Conservation (phyloP, 2,797 vertebrate genomes). For the Ctenopoma kingsleyae region DNA sequence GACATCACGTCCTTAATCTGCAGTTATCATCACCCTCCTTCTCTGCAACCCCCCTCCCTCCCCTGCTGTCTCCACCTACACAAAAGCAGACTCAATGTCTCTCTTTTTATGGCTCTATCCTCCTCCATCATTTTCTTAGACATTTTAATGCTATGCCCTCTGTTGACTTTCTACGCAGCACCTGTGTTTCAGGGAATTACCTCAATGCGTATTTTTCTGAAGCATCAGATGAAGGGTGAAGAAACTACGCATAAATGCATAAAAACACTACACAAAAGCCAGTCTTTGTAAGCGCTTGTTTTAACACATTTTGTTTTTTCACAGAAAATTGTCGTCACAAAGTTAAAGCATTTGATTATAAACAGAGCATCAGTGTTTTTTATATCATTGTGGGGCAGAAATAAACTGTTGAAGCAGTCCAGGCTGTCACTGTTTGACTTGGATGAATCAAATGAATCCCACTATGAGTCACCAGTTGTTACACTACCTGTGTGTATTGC, state of each 20-base stretch:
- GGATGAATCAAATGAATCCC: conserved; percentile 36
- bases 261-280: not conserved
- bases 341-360: not conserved
- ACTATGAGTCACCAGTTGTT: conserved; percentile 30
- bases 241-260: not conserved
- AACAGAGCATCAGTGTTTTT: not conserved
- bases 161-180: conserved; percentile 25
- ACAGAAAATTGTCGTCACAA: not conserved
- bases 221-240: conserved; percentile 2
- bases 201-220: conserved; percentile 33
- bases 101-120: conserved; percentile 54
- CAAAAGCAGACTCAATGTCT: conserved; percentile 49
- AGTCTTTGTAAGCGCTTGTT: not conserved
- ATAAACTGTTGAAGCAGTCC: not conserved
- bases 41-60: conserved; percentile 65
- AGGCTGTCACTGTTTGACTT: not conserved
- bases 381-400: not conserved
- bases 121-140: conserved; percentile 56
- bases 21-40: conserved; percentile 64
- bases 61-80: conserved; percentile 54
- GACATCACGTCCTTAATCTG: conserved; percentile 68
- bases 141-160: conserved; percentile 54
- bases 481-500: not conserved
- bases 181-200: conserved; percentile 40
- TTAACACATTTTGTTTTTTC: not conserved